Base-by-base conservation (phyloP, 2,888 invertebrate genomes). In the Platycheirus albimanus region DNA sequence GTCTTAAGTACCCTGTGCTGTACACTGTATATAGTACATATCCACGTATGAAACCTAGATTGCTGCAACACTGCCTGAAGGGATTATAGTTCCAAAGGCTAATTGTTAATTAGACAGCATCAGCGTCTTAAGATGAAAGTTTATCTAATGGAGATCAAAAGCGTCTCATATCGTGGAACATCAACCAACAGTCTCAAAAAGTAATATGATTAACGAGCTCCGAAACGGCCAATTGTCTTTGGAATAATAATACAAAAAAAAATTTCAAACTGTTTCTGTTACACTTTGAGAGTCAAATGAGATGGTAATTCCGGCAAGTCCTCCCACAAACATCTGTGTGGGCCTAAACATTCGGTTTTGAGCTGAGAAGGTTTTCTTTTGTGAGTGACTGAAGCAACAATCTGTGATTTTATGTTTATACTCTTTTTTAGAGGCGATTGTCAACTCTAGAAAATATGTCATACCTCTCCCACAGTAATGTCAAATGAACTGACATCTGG, bases 381-480 rank as follows among this genome's bases (percentile, higher is more conserved):
- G 30, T 17, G n/a, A 20, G 4, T 20, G 20, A 20, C 47, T 47
- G 47, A 17, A 20, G 20, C 13, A 2, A 7, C 24, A n/a, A 2
- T 11, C 24, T 28, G 1, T 33, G 17, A 20, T 3, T 49, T 49
- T 63, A 28, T 58, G 7, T 38, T 24, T 69, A 4, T n/a, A n/a
- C n/a, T n/a, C n/a, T n/a, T 67, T 75, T 58, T 67, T 63, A 75
- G 69, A 75, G 63, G 10, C 75, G 36, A 81, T 76, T 81, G 81
- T 81, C 81, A 81, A 36, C 71, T 43, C 0, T 71, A 36, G 71
- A 52, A 81, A 81, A 81, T 81, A 72, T 77, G 81, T 72, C 71
- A 77, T 77, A 77, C 63, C 61, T 52, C 71, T 81, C 81, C 81
- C 81, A 81, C 81, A 66, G 77, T 63, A 58, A 72, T 81, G 81